These are phyloP conservation scores for Ceyx melanurus DNA, from an alignment of 2,113 vertebrate genomes.

Conservation along the genomic window DNA sequence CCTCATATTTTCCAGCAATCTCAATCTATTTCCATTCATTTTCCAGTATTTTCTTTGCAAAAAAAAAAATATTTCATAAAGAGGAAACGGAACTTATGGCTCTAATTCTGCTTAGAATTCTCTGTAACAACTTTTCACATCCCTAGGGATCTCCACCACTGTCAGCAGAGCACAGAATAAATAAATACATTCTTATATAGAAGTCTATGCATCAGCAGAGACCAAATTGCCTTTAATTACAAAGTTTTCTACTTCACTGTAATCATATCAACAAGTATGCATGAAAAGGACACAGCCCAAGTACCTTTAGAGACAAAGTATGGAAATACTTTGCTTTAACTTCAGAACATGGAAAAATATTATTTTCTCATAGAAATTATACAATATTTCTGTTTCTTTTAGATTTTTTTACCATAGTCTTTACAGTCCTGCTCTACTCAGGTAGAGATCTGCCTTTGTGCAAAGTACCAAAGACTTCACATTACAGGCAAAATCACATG, in stretches of 20 bases:
- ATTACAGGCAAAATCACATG: neutral
- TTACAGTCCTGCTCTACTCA: neutral
- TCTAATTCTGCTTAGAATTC: slow-evolving; percentile 15
- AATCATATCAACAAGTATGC: neutral
- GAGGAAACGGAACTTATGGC: neutral
- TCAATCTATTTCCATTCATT: slow-evolving; percentile 22
- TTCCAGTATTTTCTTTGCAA: neutral
- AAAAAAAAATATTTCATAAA: neutral
- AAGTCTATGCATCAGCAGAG: neutral
- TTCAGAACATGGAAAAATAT: neutral
- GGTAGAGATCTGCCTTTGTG: neutral
- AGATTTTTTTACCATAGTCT: neutral
- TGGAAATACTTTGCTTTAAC: neutral
- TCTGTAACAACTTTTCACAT: neutral
- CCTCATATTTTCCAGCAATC: slow-evolving; percentile 26
- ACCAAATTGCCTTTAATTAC: neutral
- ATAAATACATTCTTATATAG: neutral
- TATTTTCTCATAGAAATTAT: neutral
- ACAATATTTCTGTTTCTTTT: neutral
- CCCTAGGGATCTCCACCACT: neutral
- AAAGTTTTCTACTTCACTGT: neutral
- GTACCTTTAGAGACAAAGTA: neutral
- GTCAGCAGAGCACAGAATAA: neutral
- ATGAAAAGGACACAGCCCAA: neutral
- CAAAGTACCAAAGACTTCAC: neutral